Percentiles rank a stretch among this genome's conserved stretches.
phyloP scores from a whole-genome alignment of 2,797 vertebrate genomes.

The Sebastes steindachneri region DNA sequence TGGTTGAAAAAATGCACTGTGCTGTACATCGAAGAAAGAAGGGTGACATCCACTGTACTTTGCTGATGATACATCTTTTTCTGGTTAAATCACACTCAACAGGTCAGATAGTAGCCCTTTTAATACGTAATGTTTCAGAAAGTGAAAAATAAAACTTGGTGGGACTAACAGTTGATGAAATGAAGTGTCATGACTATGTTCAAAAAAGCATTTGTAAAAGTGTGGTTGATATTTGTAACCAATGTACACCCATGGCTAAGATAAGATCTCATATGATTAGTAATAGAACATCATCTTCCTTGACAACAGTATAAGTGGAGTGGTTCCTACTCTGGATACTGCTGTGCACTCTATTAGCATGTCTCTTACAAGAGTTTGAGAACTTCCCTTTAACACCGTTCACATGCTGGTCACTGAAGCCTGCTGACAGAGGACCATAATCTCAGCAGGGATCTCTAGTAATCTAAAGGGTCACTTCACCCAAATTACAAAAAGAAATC shows the following conservation, averaged over 20 bases:
- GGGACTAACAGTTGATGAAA: neutral
- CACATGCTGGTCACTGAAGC: neutral
- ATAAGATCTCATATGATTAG: neutral
- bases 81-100: neutral
- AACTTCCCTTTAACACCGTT: neutral
- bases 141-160: neutral
- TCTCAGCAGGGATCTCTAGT: neutral
- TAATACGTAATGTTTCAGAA: neutral
- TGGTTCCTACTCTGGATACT: neutral
- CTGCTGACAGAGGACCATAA: neutral
- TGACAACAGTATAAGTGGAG: neutral
- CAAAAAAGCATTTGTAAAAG: neutral
- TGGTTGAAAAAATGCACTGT: constrained; percentile 11
- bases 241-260: neutral
- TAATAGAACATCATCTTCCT: neutral
- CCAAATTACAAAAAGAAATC: neutral
- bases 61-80: neutral
- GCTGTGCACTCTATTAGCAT: neutral
- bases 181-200: neutral
- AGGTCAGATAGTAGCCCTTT: neutral
- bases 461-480: constrained; percentile 2
- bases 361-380: neutral
- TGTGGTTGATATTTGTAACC: neutral
- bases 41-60: neutral
- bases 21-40: neutral